These are phyloP conservation scores for Aurelia aurita DNA, from an alignment of 30 jellyfish, hydroid and myxozoan genomes.

Conservation along the genomic window DNA sequence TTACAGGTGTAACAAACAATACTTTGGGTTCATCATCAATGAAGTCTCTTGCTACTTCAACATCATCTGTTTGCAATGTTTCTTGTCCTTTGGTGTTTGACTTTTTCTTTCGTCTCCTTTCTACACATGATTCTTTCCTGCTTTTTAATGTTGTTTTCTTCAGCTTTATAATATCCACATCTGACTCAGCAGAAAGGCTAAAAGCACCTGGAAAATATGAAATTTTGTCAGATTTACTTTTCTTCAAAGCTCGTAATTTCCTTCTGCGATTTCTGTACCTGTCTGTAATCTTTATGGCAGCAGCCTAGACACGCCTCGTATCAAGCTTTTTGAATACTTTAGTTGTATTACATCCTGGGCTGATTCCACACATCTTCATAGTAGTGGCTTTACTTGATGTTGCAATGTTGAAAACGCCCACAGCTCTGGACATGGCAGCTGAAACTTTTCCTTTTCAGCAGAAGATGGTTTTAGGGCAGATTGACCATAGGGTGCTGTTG, in stretches of 20 bases:
- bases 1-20: not conserved
- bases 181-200: constrained; percentile 3
- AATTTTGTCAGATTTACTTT: not conserved
- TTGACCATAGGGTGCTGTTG: constrained; percentile 56
- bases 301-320: not conserved
- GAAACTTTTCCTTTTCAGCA: constrained; percentile 12
- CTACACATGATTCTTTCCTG: not conserved
- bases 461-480: constrained; percentile 49
- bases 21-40: not conserved
- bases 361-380: not conserved
- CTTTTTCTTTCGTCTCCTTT: not conserved
- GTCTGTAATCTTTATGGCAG: constrained; percentile 11
- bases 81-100: too few species aligned
- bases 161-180: not conserved
- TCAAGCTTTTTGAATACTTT: not conserved
- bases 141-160: too few species aligned
- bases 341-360: not conserved
- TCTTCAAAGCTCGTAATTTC: not conserved
- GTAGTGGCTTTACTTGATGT: not conserved
- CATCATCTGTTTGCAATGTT: too few species aligned
- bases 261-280: constrained; percentile 5
- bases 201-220: constrained; percentile 11
- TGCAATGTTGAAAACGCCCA: constrained; percentile 11
- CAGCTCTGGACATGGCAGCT: constrained; percentile 11
- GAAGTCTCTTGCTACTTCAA: too few species aligned